These are phyloP conservation scores for Orcinus orca DNA, from an alignment of 2,113 vertebrate genomes.

Conservation along the genomic window DNA sequence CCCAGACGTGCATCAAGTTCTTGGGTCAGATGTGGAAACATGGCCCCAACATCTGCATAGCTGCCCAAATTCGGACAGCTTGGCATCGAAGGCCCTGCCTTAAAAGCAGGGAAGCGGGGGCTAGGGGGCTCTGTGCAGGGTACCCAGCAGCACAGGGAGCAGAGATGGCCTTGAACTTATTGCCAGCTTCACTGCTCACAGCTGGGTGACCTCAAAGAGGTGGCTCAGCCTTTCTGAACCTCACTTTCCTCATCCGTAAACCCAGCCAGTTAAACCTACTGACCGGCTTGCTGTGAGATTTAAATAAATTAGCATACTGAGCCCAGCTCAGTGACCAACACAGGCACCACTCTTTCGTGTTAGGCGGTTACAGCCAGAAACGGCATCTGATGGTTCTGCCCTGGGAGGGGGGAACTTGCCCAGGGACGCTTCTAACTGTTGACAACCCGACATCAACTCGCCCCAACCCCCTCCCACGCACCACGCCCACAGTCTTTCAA, in stretches of 20 bases:
- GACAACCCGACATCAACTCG: accelerated
- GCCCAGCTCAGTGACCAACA: background rate
- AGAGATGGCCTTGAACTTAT: background rate
- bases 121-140: background rate
- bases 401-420: background rate
- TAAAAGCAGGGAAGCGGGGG: too few species aligned
- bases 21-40: background rate
- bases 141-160: background rate
- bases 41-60: too few species aligned
- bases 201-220: background rate
- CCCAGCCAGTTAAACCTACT: background rate
- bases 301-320: background rate
- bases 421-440: background rate
- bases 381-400: background rate
- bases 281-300: background rate
- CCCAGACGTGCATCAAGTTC: background rate
- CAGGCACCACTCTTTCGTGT: background rate
- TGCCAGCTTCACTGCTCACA: background rate
- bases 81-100: background rate
- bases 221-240: background rate
- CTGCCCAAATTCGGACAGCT: background rate
- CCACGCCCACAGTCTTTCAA: background rate
- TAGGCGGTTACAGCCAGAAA: background rate
- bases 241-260: background rate
- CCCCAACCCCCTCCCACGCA: background rate